Base-by-base conservation (phyloP, 1,140 invertebrate species). In the Nasonia longicornis region DNA sequence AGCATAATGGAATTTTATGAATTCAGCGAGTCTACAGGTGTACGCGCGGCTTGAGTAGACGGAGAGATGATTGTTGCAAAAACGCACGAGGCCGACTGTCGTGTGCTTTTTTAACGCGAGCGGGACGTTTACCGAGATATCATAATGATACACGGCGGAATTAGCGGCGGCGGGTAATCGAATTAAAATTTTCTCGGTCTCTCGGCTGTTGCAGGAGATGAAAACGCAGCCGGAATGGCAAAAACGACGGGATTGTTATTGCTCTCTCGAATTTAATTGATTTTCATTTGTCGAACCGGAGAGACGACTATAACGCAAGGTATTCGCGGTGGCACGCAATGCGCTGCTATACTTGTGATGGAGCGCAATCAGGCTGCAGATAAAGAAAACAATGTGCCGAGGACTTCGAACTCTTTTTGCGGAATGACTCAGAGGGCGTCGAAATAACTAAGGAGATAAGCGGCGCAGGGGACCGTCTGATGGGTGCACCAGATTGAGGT, bases 21-120 rank as follows among this genome's bases (percentile, higher is more conserved):
- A 58, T 58, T n/a, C 3, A n/a, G 38, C 6, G 64, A 26, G 22
- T 6, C 22, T 8, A 12, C 22, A 67, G 29, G 6, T 31, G 64
- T 29, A 67, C 2, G 2, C 8, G 38, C 38, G 7, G 26, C 22
- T 7, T n/a, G 1, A 31, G 26, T 26, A 26, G 10, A 31, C 64
- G 22, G 26, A 3, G 48, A 38, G 20, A 64, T 63, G 58, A 66
- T 77, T 77, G 63, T 77, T 42, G 38, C 35, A 77, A 77, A 69
- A 69, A 69, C 31, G 48, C 35, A n/a, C n/a, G 26, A 38, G 58
- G 72, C 8, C 31, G 26, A 16, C 58, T 38, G 10, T n/a, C 10
- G 0, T 42, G 35, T 0, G 7, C 35, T 69, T 76, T 35, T 66
- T 64, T 20, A n/a, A 22, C 20, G 58, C 16, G 48, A 77, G 8